These are phyloP conservation scores for Nyctereutes procyonoides DNA, from an alignment of 2,113 vertebrate species.

Conservation along the genomic window DNA sequence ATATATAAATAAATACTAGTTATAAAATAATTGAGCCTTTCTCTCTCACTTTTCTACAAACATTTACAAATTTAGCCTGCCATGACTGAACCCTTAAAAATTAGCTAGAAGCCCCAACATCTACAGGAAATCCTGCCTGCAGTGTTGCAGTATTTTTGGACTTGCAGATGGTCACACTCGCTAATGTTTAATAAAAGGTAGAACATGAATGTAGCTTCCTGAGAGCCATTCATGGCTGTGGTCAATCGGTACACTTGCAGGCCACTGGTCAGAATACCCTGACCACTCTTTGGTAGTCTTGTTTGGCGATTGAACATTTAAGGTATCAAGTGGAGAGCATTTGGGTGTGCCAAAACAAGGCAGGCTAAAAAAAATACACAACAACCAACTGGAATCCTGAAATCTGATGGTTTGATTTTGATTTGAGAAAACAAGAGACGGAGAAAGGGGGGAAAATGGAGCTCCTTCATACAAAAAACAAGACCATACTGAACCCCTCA, in stretches of 20 bases:
- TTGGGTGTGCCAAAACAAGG: neutral
- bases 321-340: neutral
- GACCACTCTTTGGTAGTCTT: neutral
- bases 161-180: neutral
- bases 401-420: neutral
- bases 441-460: neutral
- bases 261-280: neutral
- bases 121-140: neutral
- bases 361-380: neutral
- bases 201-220: neutral
- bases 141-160: neutral
- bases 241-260: neutral
- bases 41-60: neutral
- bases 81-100: neutral
- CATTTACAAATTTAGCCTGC: neutral
- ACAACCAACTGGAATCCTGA: neutral
- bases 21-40: neutral
- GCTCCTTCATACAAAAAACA: neutral
- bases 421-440: slow-evolving; percentile 11
- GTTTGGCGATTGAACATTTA: neutral
- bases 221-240: neutral
- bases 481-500: neutral
- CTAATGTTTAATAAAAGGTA: slow-evolving; percentile 24
- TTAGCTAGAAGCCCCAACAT: neutral
- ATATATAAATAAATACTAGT: too few species aligned